Conservation (phyloP, 2,888 invertebrate genomes). For the Lepidocyrtoides sp. region DNA sequence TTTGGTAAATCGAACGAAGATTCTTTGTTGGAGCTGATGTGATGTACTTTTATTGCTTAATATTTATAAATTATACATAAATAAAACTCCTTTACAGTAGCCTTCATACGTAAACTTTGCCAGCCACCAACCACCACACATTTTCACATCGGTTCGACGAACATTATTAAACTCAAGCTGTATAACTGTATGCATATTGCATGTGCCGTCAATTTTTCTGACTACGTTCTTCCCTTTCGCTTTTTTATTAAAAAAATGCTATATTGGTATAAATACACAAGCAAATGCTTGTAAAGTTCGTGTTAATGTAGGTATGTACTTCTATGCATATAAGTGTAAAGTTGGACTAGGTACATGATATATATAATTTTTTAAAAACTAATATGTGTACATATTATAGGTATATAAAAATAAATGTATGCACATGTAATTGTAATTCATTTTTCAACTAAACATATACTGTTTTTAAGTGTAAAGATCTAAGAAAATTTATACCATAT, state of each 20-base stretch:
- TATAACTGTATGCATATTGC: background rate
- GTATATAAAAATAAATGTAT: background rate
- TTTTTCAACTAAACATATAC: background rate
- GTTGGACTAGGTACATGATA: too few relatives aligned
- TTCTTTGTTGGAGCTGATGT: background rate
- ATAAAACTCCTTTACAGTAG: too few relatives aligned
- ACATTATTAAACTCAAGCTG: background rate
- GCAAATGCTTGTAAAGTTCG: background rate
- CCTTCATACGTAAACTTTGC: too few relatives aligned
- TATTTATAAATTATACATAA: background rate
- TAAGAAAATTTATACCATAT: background rate
- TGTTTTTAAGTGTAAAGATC: background rate
- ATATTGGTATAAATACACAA: background rate
- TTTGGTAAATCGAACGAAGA: background rate
- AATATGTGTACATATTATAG: background rate
- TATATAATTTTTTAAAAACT: too few relatives aligned
- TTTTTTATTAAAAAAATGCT: background rate
- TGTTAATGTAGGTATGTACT: background rate
- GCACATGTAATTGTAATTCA: background rate
- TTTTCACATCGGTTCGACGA: background rate
- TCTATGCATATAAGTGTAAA: background rate
- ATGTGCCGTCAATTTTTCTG: background rate
- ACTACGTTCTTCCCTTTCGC: background rate
- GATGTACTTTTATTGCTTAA: background rate
- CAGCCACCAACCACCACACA: background rate